A percentile compares a stretch with the other conserved stretches of the same genome.
Conservation (phyloP, 2,797 vertebrate species). For the Danio choprae region DNA sequence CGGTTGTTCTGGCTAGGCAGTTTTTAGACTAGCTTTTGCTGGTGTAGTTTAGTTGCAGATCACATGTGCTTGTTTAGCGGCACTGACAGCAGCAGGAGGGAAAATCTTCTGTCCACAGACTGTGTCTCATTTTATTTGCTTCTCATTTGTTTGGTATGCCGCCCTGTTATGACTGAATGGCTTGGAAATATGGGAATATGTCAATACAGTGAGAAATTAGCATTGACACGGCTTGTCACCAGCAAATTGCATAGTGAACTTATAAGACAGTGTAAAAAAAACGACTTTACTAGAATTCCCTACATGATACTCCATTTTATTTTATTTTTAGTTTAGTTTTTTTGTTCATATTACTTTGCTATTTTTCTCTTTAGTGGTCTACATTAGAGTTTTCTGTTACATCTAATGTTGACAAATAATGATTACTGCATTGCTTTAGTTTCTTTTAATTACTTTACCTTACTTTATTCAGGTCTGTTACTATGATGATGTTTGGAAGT, state of each 20-base stretch:
- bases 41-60: background rate
- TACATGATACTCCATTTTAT: too few relatives aligned
- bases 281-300: too few relatives aligned
- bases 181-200: background rate
- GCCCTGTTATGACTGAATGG: background rate
- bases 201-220: background rate
- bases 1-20: background rate
- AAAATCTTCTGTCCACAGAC: conserved; percentile 1
- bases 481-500: too few relatives aligned
- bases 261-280: background rate
- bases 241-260: background rate
- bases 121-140: background rate
- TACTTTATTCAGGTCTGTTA: too few relatives aligned
- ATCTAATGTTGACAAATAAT: too few relatives aligned
- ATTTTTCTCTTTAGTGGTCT: too few relatives aligned
- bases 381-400: too few relatives aligned
- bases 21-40: background rate
- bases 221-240: conserved; percentile 1
- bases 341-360: too few relatives aligned
- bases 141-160: conserved; percentile 12
- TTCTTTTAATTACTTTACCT: too few relatives aligned
- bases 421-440: too few relatives aligned
- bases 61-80: background rate
- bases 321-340: too few relatives aligned
- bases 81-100: background rate